Evolutionary conservation across 2,797 vertebrate genomes (phyloP).

Genomic region (Dromococcyx pavoninus): DNA sequence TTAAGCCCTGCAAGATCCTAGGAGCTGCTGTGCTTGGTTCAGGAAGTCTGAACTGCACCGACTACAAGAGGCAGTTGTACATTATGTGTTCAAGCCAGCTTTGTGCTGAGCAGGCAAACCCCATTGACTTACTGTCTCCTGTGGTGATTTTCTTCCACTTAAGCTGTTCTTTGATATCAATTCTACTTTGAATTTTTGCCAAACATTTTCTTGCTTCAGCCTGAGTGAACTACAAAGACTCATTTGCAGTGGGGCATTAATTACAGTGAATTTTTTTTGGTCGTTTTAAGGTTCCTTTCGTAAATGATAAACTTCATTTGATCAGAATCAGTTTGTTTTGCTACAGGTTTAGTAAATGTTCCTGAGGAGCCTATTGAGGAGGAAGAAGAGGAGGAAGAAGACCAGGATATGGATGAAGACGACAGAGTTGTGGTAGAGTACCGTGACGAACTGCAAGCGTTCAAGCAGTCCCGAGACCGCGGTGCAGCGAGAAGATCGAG

Average conservation of each 20-base stretch:
- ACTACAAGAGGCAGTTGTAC: neutral
- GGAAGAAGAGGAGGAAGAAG: slow-evolving; percentile 88
- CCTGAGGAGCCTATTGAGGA: slow-evolving; percentile 89
- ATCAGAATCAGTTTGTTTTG: neutral
- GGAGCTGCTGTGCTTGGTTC: neutral
- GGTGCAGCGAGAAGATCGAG: slow-evolving; percentile 69
- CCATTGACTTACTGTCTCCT: neutral
- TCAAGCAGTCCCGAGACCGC: slow-evolving; percentile 72
- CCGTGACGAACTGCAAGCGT: slow-evolving; percentile 78
- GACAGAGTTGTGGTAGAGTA: slow-evolving; percentile 94
- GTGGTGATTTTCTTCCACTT: neutral
- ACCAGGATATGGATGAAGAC: slow-evolving; percentile 95
- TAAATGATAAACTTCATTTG: neutral
- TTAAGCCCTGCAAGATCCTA: neutral
- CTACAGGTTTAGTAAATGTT: slow-evolving; percentile 90
- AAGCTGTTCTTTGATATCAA: neutral
- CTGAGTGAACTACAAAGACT: neutral
- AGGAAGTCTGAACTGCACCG: neutral
- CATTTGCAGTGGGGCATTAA: neutral
- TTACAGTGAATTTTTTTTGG: accelerated
- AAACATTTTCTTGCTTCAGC: neutral
- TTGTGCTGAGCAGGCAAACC: neutral
- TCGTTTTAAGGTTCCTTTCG: neutral
- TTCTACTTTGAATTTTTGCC: neutral
- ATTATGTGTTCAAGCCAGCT: neutral